These are phyloP conservation scores for Lordiphosa fenestrarum DNA, from an alignment of 2,888 invertebrate genomes.

Conservation along the genomic window DNA sequence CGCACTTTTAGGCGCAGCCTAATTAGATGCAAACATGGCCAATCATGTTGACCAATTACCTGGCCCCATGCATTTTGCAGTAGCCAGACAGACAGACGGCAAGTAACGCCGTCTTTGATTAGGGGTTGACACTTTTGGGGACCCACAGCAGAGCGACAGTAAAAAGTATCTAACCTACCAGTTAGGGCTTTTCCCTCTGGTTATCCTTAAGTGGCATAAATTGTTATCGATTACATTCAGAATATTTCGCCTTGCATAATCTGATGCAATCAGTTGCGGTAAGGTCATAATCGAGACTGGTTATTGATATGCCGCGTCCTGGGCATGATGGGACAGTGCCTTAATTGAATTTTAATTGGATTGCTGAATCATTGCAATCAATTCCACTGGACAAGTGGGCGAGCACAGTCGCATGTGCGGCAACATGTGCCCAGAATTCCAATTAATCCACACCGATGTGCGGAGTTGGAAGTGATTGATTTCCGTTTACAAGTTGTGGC, in stretches of 20 bases:
- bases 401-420: conserved; percentile 32
- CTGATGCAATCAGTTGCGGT: not conserved
- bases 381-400: conserved; percentile 29
- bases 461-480: conserved; percentile 57
- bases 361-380: conserved; percentile 64
- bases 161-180: no score
- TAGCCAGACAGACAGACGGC: not conserved
- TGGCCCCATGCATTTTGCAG: conserved; percentile 32
- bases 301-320: conserved; percentile 17
- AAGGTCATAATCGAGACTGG: conserved; percentile 10
- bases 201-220: conserved; percentile 65
- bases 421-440: conserved; percentile 62
- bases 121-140: conserved; percentile 4
- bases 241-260: conserved; percentile 13
- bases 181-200: conserved; percentile 14
- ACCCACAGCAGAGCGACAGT: conserved; percentile 5
- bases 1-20: conserved; percentile 60
- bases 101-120: conserved; percentile 30
- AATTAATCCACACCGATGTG: conserved; percentile 64
- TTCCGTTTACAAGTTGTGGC: conserved; percentile 40
- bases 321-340: conserved; percentile 21
- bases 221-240: conserved; percentile 4
- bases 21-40: conserved; percentile 75
- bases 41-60: conserved; percentile 74
- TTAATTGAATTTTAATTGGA: conserved; percentile 71